Percentiles rank a stretch among this genome's conserved stretches.
Conservation (phyloP, 2,113 vertebrate genomes). For the Platanista minor region DNA sequence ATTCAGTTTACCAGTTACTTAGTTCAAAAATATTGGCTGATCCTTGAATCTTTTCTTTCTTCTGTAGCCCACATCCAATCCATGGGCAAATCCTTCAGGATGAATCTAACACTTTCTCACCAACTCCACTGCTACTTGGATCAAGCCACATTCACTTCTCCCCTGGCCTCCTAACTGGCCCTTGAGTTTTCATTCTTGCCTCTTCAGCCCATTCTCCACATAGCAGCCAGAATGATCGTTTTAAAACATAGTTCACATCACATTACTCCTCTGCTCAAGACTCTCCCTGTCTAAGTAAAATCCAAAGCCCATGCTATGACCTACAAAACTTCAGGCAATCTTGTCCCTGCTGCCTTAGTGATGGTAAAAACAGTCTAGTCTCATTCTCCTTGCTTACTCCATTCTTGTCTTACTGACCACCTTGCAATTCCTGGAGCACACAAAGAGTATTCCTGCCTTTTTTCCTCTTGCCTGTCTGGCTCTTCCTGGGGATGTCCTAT, state of each 20-base stretch:
- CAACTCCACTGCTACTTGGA: background rate
- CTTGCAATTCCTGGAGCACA: too few species aligned
- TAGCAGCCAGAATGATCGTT: background rate
- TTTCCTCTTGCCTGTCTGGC: background rate
- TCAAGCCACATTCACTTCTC: background rate
- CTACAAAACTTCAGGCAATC: background rate
- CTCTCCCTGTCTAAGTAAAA: background rate
- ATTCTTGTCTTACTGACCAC: background rate
- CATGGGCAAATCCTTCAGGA: background rate
- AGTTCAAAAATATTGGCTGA: background rate
- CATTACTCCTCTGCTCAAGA: background rate
- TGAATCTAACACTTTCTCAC: background rate
- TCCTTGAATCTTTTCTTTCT: background rate
- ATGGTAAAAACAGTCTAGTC: too few species aligned
- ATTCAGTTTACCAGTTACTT: background rate
- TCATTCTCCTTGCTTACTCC: background rate
- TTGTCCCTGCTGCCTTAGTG: background rate
- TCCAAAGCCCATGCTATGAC: background rate
- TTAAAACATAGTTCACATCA: background rate
- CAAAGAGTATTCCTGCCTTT: background rate
- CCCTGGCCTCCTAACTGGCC: background rate
- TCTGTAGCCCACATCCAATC: background rate
- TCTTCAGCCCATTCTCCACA: background rate
- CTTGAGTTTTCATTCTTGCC: background rate
- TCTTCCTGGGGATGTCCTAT: background rate